Evolutionary conservation across 2,113 vertebrate species (phyloP), one percentile per base, ranked within the genome.

Genomic region (Menura novaehollandiae): DNA sequence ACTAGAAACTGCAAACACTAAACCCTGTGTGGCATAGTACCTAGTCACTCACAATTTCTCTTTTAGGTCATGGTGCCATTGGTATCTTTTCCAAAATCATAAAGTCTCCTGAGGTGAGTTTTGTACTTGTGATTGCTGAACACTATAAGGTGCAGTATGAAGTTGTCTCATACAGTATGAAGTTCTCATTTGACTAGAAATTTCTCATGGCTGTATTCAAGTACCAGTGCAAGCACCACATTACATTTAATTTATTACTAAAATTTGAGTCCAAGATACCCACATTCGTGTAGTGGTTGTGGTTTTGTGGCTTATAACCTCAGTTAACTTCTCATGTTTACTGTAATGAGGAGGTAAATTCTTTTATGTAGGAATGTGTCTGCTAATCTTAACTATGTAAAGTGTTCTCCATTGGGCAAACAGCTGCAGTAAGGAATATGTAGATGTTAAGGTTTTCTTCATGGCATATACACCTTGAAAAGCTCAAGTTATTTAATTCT

Each of bases 281-380:
- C 2, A 3, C 35, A 39, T 88, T 88, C 39, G 12, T 49, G 17
- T 47, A 67, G 47, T 23, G 24, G 13, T 83, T 94, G 75, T 83
- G 63, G 82, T 93, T 95, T 95, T 91, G 72, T 80, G 88, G 75
- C 51, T 94, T 95, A 62, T 74, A 95, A 89, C 55, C 72, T 94
- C 74, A 82, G 74, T 89, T 85, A 91, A 64, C 81, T 91, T 55
- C 81, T 89, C 35, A 59, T 19, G 27, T 53, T 91, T 79, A 71
- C 60, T 7, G 2, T 56, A 93, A 93, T 60, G 52, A 85, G 41
- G 69, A 81, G 23, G 33, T 91, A 69, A 75, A 82, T 94, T 75
- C 10, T 88, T 90, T 86, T 88, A 86, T 92, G 64, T 91, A 80
- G 82, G 82, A 96, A 92, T 84, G 78, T 66, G 76, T 88, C 82